Evolutionary conservation across 2,113 vertebrate species (phyloP), one percentile per base, ranked within the genome.

Genomic region (Petromus typicus): DNA sequence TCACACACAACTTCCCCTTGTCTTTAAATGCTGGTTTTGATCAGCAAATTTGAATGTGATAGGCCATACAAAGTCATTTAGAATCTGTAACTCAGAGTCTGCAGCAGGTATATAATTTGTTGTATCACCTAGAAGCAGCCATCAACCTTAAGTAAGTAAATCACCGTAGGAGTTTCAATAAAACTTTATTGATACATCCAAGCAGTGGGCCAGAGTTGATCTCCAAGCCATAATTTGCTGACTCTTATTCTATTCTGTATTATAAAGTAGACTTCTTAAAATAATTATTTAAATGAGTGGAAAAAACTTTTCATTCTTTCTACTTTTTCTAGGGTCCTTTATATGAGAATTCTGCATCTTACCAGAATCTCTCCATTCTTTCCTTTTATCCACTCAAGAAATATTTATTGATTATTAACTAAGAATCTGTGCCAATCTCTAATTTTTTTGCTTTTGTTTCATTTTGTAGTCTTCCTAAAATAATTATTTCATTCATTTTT

Each of bases 91-190:
- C 5, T 4, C 51, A 76, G 71, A 20, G 7, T 71, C 30, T 5
- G 3, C 48, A 0, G 1, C 43, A 73, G 51, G 16, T 1, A 45
- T 4, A 2, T 0, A 5, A 1, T 34, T 63, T 27, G 0, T 23
- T 75, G 3, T 1, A 78, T 37, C 23, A 45, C 17, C 1, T 17
- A 7, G 23, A 57, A 45, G 23, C 45, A 56, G 27, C 27, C 32
- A 40, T 0, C 30, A 34, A 2, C 1, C 5, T 20, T 14, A 7
- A 12, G 18, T 4, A 56, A 69, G 22, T 16, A 30, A 59, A 43
- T 3, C 37, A 37, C 11, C 4, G 9, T 16, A 9, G 17, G 4
- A 81, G 2, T 64, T 30, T 1, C 23, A 57, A 22, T 45, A 59
- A 64, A 94, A 79, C n/a, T 27, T 63, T 40, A 45, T 75, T 45